Conservation (phyloP, 2,797 vertebrate genomes). For the Mormyrops boulengeri region DNA sequence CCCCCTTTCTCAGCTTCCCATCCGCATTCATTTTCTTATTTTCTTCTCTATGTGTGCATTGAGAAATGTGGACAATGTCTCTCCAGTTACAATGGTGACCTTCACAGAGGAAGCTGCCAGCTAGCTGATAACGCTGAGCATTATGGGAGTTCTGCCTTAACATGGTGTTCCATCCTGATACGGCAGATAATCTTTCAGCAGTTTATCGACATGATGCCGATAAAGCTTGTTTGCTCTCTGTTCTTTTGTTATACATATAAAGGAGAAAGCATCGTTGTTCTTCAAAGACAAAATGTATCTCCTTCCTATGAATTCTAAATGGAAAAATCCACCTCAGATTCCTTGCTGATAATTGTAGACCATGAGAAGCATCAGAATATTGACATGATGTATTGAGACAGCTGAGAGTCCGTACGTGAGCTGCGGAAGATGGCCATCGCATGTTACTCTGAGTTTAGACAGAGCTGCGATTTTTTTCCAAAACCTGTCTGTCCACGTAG, state of each 20-base stretch:
- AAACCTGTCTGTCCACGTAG: background rate
- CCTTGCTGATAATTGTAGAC: background rate
- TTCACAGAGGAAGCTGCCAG: slow-evolving; percentile 51
- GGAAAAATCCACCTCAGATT: background rate
- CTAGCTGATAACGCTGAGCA: slow-evolving; percentile 46
- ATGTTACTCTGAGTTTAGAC: background rate
- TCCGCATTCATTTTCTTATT: background rate
- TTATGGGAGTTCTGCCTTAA: slow-evolving; percentile 34
- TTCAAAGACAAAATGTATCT: background rate
- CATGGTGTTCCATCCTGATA: slow-evolving; percentile 26
- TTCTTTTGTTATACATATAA: background rate
- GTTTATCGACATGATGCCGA: slow-evolving; percentile 16
- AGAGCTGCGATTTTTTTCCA: background rate
- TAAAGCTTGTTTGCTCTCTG: background rate
- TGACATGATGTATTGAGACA: background rate
- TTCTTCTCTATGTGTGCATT: slow-evolving; percentile 2
- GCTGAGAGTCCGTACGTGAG: background rate
- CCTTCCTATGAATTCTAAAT: background rate
- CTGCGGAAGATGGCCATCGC: background rate
- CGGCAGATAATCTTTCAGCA: slow-evolving; percentile 19
- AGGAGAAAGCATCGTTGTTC: background rate
- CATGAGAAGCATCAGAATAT: background rate
- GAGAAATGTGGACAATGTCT: slow-evolving; percentile 26
- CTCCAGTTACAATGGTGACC: slow-evolving; percentile 37
- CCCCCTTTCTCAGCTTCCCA: slow-evolving; percentile 1